These are phyloP conservation scores for Emys orbicularis DNA, from an alignment of 2,797 vertebrate species.

Conservation along the genomic window DNA sequence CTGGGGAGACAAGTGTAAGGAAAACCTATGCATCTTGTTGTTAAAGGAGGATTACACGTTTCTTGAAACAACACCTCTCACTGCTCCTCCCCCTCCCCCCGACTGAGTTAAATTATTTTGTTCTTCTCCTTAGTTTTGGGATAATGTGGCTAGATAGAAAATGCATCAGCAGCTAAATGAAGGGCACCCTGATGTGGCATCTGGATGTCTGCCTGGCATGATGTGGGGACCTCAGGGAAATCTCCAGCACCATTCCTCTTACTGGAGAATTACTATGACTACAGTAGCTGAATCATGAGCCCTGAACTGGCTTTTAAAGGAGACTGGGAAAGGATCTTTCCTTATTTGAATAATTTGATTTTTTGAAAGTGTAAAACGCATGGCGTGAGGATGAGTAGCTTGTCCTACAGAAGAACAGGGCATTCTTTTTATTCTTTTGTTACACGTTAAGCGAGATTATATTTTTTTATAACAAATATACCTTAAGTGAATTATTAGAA, in stretches of 20 bases:
- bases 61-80: too few relatives aligned
- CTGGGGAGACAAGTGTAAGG: neutral
- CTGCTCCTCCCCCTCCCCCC: too few relatives aligned
- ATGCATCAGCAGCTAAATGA: neutral
- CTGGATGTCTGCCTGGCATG: neutral
- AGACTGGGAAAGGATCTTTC: too few relatives aligned
- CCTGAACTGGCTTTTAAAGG: neutral
- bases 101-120: neutral
- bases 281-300: neutral
- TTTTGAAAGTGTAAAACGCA: neutral
- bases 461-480: neutral
- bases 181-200: neutral
- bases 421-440: neutral
- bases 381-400: neutral
- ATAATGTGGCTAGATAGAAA: neutral
- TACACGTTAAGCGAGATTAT: neutral
- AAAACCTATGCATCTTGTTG: neutral
- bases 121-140: neutral
- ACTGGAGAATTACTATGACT: neutral
- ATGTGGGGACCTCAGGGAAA: neutral
- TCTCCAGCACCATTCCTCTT: neutral
- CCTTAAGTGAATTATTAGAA: neutral
- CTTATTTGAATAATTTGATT: neutral
- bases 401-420: neutral
- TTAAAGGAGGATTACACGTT: too few relatives aligned